Evolutionary conservation across 2,113 vertebrate genomes (phyloP).

Genomic region (Hylia prasina): DNA sequence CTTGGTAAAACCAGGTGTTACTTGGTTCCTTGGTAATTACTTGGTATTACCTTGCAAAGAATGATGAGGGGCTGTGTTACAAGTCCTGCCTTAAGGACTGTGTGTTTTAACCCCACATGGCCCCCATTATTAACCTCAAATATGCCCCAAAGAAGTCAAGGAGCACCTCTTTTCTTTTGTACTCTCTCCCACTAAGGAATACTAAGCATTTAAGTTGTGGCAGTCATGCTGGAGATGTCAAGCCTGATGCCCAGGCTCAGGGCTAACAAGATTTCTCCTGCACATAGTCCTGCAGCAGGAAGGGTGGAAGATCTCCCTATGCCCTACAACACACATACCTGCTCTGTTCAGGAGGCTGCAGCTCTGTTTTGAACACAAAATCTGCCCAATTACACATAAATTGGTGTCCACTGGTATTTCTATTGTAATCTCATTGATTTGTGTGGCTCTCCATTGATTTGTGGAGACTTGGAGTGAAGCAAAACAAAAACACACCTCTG

Average conservation of each 20-base stretch:
- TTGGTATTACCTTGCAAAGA: neutral
- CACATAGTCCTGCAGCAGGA: neutral
- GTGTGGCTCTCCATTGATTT: neutral
- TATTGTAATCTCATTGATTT: neutral
- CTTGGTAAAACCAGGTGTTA: neutral
- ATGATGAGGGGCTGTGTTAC: neutral
- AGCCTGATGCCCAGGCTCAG: neutral
- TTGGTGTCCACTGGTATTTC: neutral
- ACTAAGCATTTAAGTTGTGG: neutral
- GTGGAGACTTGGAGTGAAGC: neutral
- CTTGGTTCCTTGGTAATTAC: neutral
- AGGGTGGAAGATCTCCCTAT: neutral
- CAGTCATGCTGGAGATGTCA: neutral
- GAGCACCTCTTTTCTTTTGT: neutral
- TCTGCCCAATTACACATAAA: neutral
- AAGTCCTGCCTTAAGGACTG: neutral
- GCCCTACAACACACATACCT: accelerated
- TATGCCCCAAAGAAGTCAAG: neutral
- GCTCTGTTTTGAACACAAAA: neutral
- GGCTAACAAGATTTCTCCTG: neutral
- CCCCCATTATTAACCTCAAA: neutral
- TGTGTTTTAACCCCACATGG: neutral
- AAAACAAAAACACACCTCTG: neutral
- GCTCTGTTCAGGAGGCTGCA: neutral
- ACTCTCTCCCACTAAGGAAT: neutral